These are phyloP conservation scores for Aythya baeri DNA, from an alignment of 2,113 vertebrate genomes.

Conservation along the genomic window DNA sequence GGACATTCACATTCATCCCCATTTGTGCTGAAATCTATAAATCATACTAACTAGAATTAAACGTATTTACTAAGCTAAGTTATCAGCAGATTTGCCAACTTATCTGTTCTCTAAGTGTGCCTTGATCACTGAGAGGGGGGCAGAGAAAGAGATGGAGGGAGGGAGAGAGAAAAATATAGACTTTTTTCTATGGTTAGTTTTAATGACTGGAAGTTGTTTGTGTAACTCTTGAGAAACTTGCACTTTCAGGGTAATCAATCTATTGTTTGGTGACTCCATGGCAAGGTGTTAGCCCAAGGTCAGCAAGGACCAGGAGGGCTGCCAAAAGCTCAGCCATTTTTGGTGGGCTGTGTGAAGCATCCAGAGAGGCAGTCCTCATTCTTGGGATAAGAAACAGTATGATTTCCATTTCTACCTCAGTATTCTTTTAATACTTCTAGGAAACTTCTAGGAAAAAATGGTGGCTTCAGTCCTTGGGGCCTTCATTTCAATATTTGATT, in stretches of 20 bases:
- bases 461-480: background rate
- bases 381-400: background rate
- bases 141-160: background rate
- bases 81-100: background rate
- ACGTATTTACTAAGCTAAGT: background rate
- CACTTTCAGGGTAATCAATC: conserved; percentile 52
- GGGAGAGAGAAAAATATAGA: background rate
- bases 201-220: conserved; percentile 37
- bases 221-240: conserved; percentile 28
- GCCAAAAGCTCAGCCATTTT: background rate
- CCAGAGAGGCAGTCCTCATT: background rate
- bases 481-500: background rate
- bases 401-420: background rate
- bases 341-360: background rate
- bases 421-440: background rate
- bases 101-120: background rate
- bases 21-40: background rate
- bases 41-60: background rate
- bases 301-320: background rate
- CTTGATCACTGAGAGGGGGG: background rate
- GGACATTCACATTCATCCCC: background rate
- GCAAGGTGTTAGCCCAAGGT: background rate
- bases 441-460: background rate
- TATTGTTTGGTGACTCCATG: background rate
- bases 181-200: background rate